Percentiles rank a stretch among this genome's conserved stretches.
These are phyloP conservation scores for Nesoenas mayeri DNA, from an alignment of 2,113 vertebrate genomes.

Conservation along the genomic window DNA sequence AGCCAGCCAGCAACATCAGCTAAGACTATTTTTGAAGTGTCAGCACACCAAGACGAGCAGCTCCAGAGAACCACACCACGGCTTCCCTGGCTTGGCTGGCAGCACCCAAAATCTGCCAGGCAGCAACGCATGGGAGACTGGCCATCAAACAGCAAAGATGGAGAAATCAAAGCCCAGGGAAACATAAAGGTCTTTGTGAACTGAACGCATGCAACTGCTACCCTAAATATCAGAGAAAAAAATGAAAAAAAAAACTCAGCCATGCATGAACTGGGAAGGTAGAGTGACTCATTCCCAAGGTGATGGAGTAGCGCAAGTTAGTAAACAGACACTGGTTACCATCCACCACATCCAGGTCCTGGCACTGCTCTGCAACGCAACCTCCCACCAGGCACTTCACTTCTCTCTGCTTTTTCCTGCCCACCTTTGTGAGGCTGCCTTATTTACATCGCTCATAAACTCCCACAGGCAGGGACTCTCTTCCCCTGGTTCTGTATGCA, in stretches of 20 bases:
- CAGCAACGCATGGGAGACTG: background rate
- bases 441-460: constrained; percentile 39
- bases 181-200: background rate
- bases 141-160: background rate
- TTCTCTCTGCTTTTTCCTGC: background rate
- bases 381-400: background rate
- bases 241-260: background rate
- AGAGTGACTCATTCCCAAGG: background rate
- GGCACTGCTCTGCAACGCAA: background rate
- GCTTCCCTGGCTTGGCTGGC: background rate
- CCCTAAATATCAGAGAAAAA: background rate
- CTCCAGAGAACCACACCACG: background rate
- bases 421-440: background rate
- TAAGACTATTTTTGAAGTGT: background rate
- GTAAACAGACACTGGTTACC: background rate
- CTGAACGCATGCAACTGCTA: background rate
- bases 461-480: background rate
- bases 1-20: background rate
- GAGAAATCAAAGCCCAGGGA: background rate
- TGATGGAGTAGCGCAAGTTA: background rate
- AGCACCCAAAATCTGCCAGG: background rate
- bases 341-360: background rate
- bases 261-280: background rate
- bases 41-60: rapidly evolving
- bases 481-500: constrained; percentile 9